phyloP scores from a whole-genome alignment of 2,113 vertebrate species.

The Athene noctua region DNA sequence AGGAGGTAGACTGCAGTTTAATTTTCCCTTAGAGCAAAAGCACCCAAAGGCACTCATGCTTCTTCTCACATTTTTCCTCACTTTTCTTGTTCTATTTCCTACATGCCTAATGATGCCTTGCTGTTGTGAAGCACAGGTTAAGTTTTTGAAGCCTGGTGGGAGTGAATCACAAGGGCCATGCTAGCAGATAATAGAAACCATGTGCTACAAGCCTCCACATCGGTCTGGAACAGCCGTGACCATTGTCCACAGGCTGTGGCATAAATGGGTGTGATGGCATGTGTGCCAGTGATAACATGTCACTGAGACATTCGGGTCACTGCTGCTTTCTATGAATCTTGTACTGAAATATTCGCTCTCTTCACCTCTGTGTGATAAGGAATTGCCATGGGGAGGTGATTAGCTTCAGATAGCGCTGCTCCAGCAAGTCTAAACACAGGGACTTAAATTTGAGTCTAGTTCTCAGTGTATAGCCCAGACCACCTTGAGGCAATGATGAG shows the following conservation, averaged over 20 bases:
- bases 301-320: not conserved
- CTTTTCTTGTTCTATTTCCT: not conserved
- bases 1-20: not conserved
- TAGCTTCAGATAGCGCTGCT: not conserved
- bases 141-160: not conserved
- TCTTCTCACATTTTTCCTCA: not conserved
- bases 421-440: not conserved
- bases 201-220: not conserved
- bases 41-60: not conserved
- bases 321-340: not conserved
- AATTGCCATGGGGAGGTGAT: not conserved
- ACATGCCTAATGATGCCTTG: not conserved
- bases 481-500: not conserved
- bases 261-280: constrained; percentile 18
- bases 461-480: not conserved
- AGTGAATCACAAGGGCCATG: not conserved
- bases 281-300: not conserved
- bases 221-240: not conserved
- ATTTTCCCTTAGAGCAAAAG: not conserved
- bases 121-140: not conserved
- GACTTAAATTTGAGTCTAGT: not conserved
- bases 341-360: not conserved
- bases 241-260: not conserved
- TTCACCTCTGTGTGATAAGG: not conserved
- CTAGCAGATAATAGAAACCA: not conserved